These are phyloP conservation scores for Xanthorhoe spadicearia DNA, from an alignment of 2,888 invertebrate species.

Conservation along the genomic window DNA sequence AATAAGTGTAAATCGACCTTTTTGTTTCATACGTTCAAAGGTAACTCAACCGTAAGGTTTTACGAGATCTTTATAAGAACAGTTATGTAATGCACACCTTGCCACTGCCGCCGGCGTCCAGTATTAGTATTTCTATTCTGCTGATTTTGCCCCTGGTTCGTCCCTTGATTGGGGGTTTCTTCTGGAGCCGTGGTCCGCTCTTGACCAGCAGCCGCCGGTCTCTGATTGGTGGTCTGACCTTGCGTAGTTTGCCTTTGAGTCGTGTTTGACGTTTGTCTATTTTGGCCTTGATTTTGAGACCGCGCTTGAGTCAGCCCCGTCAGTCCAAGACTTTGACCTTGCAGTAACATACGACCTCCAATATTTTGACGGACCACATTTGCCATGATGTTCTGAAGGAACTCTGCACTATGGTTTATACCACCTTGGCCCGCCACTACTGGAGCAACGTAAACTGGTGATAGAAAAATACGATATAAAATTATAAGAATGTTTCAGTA, in stretches of 20 bases:
- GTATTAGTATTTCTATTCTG: conserved; percentile 8
- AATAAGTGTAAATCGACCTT: too few relatives aligned
- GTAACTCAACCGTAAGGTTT: too few relatives aligned
- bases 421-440: conserved; percentile 10
- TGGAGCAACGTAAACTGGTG: conserved; percentile 24
- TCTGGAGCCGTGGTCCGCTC: conserved; percentile 17
- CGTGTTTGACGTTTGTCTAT: conserved; percentile 4
- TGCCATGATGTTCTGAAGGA: conserved; percentile 27
- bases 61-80: too few relatives aligned
- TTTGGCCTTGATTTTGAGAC: conserved; percentile 22
- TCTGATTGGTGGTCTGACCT: conserved; percentile 21
- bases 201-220: conserved; percentile 11
- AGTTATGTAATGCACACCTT: conserved; percentile 3
- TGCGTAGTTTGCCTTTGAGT: conserved; percentile 25
- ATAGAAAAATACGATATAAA: too few relatives aligned
- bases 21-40: too few relatives aligned
- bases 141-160: conserved; percentile 16
- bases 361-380: conserved; percentile 30
- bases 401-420: conserved; percentile 10
- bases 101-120: conserved; percentile 23
- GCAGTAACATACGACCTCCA: conserved; percentile 20
- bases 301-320: conserved; percentile 23
- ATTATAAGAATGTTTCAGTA: too few relatives aligned
- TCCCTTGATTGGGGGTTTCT: conserved; percentile 24
- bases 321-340: conserved; percentile 11